Evolutionary conservation across 2,113 vertebrate species (phyloP).

Genomic region (Brachyhypopomus gauderio): DNA sequence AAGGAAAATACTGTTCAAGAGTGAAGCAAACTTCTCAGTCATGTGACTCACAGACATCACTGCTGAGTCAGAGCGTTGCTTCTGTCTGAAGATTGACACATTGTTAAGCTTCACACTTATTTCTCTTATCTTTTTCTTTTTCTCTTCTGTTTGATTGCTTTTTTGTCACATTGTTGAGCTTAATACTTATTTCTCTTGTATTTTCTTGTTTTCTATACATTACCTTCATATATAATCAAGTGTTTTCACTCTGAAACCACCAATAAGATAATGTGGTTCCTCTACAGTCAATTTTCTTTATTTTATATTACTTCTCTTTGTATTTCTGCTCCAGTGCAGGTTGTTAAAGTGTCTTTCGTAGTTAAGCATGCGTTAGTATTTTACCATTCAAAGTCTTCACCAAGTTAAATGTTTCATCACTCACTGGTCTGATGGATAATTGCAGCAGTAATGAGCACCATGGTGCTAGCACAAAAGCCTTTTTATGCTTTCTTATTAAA

Average conservation of each 20-base stretch:
- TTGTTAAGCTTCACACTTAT: not conserved
- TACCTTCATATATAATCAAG: not conserved
- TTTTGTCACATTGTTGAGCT: not conserved
- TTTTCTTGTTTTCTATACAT: not conserved
- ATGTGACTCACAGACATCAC: not conserved
- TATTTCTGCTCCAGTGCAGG: not conserved
- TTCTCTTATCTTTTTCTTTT: not conserved
- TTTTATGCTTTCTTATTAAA: not conserved
- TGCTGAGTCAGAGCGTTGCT: not conserved
- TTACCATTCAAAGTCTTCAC: not conserved
- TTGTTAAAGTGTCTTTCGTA: not conserved
- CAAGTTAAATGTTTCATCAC: slow-evolving; percentile 17
- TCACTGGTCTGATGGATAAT: not conserved
- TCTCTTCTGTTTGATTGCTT: not conserved
- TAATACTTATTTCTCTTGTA: no score
- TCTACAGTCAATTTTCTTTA: not conserved
- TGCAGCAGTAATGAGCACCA: not conserved
- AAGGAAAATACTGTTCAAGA: not conserved
- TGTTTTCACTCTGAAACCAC: not conserved
- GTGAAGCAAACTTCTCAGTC: not conserved
- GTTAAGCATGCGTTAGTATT: not conserved
- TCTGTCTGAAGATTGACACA: not conserved
- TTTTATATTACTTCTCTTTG: not conserved
- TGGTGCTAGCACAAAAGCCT: not conserved
- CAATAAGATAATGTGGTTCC: not conserved